Evolutionary conservation across 2,888 invertebrate species (phyloP), one percentile per base, ranked within the genome.

Genomic region (Oscheius onirici): DNA sequence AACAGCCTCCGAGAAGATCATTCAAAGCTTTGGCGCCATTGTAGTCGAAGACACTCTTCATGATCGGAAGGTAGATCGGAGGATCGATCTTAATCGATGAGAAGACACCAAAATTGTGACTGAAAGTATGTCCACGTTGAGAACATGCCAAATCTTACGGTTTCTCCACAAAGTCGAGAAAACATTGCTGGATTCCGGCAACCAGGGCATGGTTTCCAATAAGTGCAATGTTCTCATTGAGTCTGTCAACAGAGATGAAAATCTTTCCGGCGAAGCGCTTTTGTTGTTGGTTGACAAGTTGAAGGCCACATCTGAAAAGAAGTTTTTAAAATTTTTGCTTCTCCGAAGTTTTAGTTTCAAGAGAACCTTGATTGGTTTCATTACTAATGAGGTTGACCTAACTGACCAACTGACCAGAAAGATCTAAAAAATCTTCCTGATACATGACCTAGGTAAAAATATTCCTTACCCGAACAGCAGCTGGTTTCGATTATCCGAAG

Each of bases 381-480:
- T n/a, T n/a, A n/a, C n/a, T n/a, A n/a, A n/a, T n/a, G n/a, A n/a
- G n/a, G n/a, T n/a, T n/a, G n/a, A n/a, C n/a, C n/a, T n/a, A n/a
- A n/a, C n/a, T n/a, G n/a, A n/a, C n/a, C n/a, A n/a, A n/a, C n/a
- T n/a, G n/a, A n/a, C n/a, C n/a, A n/a, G n/a, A n/a, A n/a, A n/a
- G n/a, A n/a, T n/a, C n/a, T n/a, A n/a, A n/a, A n/a, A n/a, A n/a
- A n/a, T n/a, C n/a, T n/a, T n/a, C n/a, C n/a, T n/a, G n/a, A n/a
- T n/a, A n/a, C n/a, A n/a, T n/a, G n/a, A n/a, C n/a, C n/a, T n/a
- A n/a, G n/a, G n/a, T n/a, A n/a, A n/a, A n/a, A n/a, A n/a, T n/a
- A n/a, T n/a, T 15, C 22, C 34, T 66, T 51, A 66, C 66, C 66
- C 66, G 40, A 52, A 43, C 11, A 66, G 66, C 10, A 66, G 66